These are phyloP conservation scores for Drosophila persimilis DNA, from an alignment of 1,140 invertebrate species.

Conservation along the genomic window DNA sequence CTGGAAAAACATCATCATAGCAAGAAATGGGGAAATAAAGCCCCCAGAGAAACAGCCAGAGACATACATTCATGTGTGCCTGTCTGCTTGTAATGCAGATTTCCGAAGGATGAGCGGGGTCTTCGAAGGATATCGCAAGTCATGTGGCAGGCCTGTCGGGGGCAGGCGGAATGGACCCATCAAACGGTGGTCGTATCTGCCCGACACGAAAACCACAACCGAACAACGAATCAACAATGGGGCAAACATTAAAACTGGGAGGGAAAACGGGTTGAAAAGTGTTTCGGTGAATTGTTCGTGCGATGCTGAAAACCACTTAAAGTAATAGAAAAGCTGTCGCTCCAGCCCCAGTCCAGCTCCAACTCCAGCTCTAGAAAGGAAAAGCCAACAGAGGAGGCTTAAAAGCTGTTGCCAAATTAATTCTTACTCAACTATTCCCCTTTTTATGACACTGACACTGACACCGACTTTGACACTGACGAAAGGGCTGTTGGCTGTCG, in stretches of 20 bases:
- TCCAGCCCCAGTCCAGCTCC: not conserved
- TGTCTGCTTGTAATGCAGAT: conserved; percentile 12
- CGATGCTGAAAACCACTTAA: conserved; percentile 54
- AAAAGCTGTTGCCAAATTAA: conserved; percentile 47
- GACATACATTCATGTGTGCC: conserved; percentile 6
- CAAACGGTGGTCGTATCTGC: not conserved
- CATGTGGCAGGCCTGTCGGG: conserved; percentile 28
- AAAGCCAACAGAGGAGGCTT: not conserved
- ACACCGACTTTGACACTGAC: conserved; percentile 1
- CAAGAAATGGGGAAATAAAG: conserved; percentile 16
- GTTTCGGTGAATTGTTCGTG: conserved; percentile 20
- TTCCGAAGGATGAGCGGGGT: conserved; percentile 2
- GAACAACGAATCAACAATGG: conserved; percentile 28
- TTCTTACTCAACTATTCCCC: conserved; percentile 11
- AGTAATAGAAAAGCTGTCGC: conserved; percentile 48
- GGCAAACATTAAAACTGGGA: conserved; percentile 20
- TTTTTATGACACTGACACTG: not conserved
- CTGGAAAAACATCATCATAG: conserved; percentile 9
- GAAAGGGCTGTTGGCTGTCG: conserved; percentile 11
- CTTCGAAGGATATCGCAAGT: conserved; percentile 26
- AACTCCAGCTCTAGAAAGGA: conserved; percentile 2
- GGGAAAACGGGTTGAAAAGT: not conserved
- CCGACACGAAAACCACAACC: not conserved
- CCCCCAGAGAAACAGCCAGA: no score
- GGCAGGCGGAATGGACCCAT: no score